Conservation (phyloP, 2,797 vertebrate genomes). For the Limosa lapponica region DNA sequence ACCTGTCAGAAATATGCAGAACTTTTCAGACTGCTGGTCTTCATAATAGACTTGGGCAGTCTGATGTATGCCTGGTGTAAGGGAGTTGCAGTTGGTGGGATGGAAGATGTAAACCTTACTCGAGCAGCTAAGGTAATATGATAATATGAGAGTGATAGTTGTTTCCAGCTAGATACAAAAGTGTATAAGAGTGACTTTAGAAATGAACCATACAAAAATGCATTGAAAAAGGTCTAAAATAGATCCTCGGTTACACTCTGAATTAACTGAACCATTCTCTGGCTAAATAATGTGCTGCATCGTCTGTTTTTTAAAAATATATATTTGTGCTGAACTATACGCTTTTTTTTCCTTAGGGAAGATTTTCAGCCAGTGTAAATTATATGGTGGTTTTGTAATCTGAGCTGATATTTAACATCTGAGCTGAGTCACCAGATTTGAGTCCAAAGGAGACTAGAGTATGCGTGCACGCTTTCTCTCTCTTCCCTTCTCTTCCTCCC, state of each 20-base stretch:
- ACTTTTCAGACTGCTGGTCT: neutral
- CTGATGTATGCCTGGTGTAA: neutral
- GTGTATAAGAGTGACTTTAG: neutral
- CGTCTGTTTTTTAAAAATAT: neutral
- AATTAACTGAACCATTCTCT: neutral
- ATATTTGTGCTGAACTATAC: neutral
- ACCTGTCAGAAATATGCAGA: neutral
- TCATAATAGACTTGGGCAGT: neutral
- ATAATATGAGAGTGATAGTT: neutral
- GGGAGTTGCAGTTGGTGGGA: neutral
- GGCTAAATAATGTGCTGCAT: neutral
- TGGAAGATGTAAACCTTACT: neutral
- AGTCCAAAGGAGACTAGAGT: neutral
- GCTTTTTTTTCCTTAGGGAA: neutral
- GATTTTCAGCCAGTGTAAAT: conserved; percentile 43
- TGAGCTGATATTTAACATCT: conserved; percentile 48
- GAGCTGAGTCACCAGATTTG: conserved; percentile 50
- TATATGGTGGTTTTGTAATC: conserved; percentile 44
- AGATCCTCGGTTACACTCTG: neutral
- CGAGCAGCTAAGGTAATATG: neutral
- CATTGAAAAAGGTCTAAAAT: neutral
- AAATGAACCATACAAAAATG: neutral
- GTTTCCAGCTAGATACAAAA: neutral
- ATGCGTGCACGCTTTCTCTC: rapidly evolving
- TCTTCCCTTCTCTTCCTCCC: neutral